Evolutionary conservation across 2,113 vertebrate genomes (phyloP).

Genomic region (Canis aureus): DNA sequence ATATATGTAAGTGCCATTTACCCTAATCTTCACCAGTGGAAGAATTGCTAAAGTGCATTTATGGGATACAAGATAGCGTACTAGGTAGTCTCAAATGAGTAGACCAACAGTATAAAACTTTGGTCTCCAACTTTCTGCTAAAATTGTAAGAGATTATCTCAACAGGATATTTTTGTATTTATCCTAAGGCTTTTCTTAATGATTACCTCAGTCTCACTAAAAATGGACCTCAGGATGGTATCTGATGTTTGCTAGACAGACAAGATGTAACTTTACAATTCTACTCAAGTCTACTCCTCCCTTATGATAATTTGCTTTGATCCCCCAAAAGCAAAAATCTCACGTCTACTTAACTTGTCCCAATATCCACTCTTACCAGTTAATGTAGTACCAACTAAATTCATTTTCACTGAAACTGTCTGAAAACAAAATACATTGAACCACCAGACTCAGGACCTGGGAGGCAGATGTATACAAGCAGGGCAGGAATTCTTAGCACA

Average conservation of each 20-base stretch:
- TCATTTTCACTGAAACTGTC: not conserved
- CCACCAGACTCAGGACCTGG: not conserved
- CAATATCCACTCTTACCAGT: not conserved
- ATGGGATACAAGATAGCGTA: not conserved
- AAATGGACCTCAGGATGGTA: slow-evolving; percentile 3
- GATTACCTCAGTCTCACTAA: slow-evolving; percentile 35
- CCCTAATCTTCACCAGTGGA: not conserved
- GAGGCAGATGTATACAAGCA: not conserved
- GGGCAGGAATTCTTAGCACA: not conserved
- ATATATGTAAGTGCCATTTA: not conserved
- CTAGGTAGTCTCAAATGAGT: not conserved
- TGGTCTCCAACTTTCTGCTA: slow-evolving; percentile 35
- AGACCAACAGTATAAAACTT: not conserved
- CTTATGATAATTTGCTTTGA: slow-evolving; percentile 11
- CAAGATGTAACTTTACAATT: not conserved
- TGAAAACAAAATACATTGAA: not conserved
- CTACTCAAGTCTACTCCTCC: not conserved
- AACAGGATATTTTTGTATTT: not conserved
- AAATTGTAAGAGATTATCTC: slow-evolving; percentile 19
- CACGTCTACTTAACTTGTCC: not conserved
- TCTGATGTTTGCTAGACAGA: not conserved
- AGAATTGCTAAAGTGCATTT: not conserved
- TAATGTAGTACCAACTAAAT: not conserved
- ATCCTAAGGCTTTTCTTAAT: slow-evolving; percentile 45
- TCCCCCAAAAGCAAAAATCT: slow-evolving; percentile 48